Percentiles rank a stretch among this genome's conserved stretches.
These are phyloP conservation scores for Leptestheria dahalacensis DNA, from an alignment of 1,140 invertebrate genomes.

Conservation along the genomic window DNA sequence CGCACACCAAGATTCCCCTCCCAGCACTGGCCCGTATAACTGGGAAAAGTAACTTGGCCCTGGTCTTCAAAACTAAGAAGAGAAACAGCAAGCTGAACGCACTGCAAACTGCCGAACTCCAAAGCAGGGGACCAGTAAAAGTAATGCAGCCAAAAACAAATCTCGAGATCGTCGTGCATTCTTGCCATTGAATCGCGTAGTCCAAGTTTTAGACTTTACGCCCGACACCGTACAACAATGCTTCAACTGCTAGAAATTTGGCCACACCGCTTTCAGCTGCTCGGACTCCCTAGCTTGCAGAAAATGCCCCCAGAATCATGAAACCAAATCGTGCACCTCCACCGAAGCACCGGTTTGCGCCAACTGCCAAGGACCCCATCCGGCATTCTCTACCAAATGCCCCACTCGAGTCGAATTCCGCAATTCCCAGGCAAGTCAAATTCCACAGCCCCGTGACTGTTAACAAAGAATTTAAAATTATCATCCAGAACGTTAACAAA, in stretches of 20 bases:
- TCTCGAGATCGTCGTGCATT: not conserved
- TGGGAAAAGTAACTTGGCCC: too few relatives aligned
- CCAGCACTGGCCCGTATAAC: not conserved
- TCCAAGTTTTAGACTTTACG: not conserved
- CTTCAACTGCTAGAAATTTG: not conserved
- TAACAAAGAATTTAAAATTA: not conserved
- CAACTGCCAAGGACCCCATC: constrained; percentile 2
- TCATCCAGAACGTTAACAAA: not conserved
- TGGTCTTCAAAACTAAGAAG: too few relatives aligned
- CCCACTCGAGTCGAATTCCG: not conserved
- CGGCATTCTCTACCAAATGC: not conserved
- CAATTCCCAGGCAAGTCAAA: not conserved
- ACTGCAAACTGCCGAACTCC: too few relatives aligned
- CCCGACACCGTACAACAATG: not conserved
- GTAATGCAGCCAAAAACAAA: not conserved
- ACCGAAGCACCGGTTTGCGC: not conserved
- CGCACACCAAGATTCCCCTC: not conserved
- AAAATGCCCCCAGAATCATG: not conserved
- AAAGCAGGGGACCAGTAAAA: not conserved
- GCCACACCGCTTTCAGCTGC: constrained; percentile 2
- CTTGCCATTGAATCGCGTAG: not conserved
- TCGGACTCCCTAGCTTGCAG: not conserved
- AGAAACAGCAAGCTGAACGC: too few relatives aligned
- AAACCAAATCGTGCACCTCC: not conserved
- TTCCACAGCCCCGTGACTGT: not conserved